Percentiles rank a stretch among this genome's conserved stretches.
Conservation (phyloP, 2,888 invertebrate species). For the Colletes collaris region DNA sequence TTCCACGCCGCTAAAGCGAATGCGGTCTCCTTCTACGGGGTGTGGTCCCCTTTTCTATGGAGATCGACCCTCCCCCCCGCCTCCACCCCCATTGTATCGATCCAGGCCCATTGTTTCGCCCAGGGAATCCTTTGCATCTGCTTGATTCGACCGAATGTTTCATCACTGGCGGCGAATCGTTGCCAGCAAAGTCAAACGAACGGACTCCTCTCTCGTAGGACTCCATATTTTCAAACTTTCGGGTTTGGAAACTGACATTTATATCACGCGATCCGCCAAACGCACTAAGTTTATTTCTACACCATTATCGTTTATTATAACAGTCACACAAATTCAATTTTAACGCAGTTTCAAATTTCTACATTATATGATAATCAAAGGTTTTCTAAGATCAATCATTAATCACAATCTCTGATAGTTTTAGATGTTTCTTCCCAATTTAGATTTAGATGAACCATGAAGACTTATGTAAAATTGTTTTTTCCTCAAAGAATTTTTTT, state of each 20-base stretch:
- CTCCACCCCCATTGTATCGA: conserved; percentile 56
- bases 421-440: too few species aligned
- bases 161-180: conserved; percentile 34
- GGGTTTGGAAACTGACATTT: background rate
- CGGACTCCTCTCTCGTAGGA: background rate
- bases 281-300: too few species aligned
- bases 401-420: too few species aligned
- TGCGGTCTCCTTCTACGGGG: conserved; percentile 68
- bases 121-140: conserved; percentile 57
- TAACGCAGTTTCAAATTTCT: too few species aligned
- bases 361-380: too few species aligned
- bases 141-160: conserved; percentile 53
- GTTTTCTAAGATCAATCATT: too few species aligned
- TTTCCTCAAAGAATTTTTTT: too few species aligned
- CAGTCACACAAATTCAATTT: too few species aligned
- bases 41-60: conserved; percentile 75
- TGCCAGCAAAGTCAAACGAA: background rate
- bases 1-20: conserved; percentile 57
- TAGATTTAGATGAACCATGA: too few species aligned
- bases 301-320: too few species aligned
- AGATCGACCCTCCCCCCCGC: conserved; percentile 59
- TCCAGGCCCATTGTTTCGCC: conserved; percentile 63
- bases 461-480: too few species aligned
- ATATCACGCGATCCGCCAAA: too few species aligned
- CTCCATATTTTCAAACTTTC: background rate